phyloP scores from a whole-genome alignment of 1,140 invertebrate species.

The Dolichoris vasculosae region DNA sequence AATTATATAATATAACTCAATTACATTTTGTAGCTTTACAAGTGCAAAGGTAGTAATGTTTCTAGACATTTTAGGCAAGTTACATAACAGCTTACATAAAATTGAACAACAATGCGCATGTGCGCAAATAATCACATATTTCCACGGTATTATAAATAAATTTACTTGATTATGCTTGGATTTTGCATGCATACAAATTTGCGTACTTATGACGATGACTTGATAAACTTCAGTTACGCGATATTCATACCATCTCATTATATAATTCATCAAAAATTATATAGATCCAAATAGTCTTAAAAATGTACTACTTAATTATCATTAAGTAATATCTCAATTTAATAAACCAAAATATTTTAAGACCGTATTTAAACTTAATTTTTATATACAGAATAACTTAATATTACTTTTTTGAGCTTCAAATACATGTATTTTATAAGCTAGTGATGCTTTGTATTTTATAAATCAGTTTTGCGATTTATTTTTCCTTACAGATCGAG shows the following conservation, averaged over 20 bases:
- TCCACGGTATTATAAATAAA: constrained; percentile 70
- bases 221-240: too few relatives aligned
- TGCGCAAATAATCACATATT: constrained; percentile 60
- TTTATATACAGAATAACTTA: too few relatives aligned
- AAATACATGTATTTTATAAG: too few relatives aligned
- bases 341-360: too few relatives aligned
- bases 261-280: background rate
- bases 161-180: constrained; percentile 67
- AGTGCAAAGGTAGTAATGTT: background rate
- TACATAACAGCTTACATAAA: constrained; percentile 68
- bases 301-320: background rate
- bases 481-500: too few relatives aligned
- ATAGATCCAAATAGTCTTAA: background rate
- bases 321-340: too few relatives aligned
- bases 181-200: constrained; percentile 66
- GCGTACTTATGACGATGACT: constrained; percentile 54
- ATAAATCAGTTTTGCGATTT: background rate
- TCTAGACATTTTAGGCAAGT: constrained; percentile 49
- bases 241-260: background rate
- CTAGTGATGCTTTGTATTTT: too few relatives aligned
- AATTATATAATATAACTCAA: too few relatives aligned
- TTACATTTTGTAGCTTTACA: background rate
- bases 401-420: too few relatives aligned
- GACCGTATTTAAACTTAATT: too few relatives aligned
- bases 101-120: constrained; percentile 66